Evolutionary conservation across 2,113 vertebrate species (phyloP).

Genomic region (Dipodomys ordii): DNA sequence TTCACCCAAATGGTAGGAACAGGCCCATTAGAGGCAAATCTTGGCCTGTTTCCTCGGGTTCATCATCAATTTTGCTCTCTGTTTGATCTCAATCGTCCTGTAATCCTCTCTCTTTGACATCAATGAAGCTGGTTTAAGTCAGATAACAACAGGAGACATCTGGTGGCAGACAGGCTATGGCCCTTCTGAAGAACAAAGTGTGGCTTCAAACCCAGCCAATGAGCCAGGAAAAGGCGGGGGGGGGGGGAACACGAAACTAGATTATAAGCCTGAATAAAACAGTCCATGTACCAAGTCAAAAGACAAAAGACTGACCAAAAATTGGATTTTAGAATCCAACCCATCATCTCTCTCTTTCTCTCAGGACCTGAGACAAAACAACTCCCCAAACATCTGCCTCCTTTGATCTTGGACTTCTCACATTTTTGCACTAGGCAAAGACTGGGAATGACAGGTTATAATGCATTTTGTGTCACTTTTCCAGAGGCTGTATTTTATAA

Average conservation of each 20-base stretch:
- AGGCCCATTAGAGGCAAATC: neutral
- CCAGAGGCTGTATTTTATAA: conserved; percentile 49
- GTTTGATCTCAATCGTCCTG: conserved; percentile 60
- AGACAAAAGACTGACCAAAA: neutral
- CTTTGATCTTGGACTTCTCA: neutral
- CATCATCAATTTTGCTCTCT: conserved; percentile 33
- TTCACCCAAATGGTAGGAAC: conserved; percentile 16
- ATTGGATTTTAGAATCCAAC: neutral
- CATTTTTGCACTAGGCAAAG: conserved; percentile 15
- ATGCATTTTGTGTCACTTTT: neutral
- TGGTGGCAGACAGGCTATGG: neutral
- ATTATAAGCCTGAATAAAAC: neutral
- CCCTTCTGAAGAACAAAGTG: conserved; percentile 14
- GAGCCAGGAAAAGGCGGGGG: neutral
- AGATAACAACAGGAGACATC: neutral
- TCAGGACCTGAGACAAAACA: neutral
- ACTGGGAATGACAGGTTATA: neutral
- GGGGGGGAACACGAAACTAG: neutral
- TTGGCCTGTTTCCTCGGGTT: neutral
- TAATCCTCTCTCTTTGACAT: conserved; percentile 38
- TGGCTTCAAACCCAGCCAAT: neutral
- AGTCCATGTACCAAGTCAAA: neutral
- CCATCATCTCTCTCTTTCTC: neutral
- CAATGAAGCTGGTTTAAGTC: neutral
- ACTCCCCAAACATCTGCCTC: neutral